Base-by-base conservation (phyloP, 2,113 vertebrate genomes). In the Halichoerus grypus region DNA sequence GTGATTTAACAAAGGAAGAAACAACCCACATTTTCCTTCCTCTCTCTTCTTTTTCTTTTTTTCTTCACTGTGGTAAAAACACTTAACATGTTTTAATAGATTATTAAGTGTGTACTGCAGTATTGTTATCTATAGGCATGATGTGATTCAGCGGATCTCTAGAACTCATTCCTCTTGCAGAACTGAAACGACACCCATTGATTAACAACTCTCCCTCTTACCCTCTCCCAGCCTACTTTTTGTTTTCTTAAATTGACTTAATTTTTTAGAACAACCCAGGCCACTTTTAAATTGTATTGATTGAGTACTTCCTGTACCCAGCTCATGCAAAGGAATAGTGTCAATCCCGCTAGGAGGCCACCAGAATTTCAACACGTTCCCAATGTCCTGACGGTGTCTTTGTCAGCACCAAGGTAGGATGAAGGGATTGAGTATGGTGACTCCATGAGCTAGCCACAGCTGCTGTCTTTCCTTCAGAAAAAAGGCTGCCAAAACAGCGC, bases 131-230 rank as follows among this genome's bases (percentile, higher is more conserved):
- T 39, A 12, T 1, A 18, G 33, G 49, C 13, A 33, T 5, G 13
- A 8, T 3, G 39, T 1, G 46, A 18, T 22, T 9, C 7, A 16
- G 15, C 0, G 4, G 1, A 33, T 86, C 39, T 26, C 49, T 4
- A n/a, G 15, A 31, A 36, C 31, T n/a, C 36, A 8, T 3, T 69
- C 26, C 67, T 13, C n/a, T 80, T 39, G 22, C 11, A 71, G 4
- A 51, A 69, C 1, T 42, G 39, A 92, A 65, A 46, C 63, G 3
- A 46, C 13, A 42, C 10, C 53, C 55, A 82, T 0, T 55, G 65
- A 72, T 9, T 14, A 72, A 26, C 51, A 59, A 28, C 74, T 65
- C 55, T 8, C 42, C 53, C 63, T 9, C 51, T 15, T 21, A 14
- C 28, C 26, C 22, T 63, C 16, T n/a, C 49, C 10, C 7, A 16